A percentile compares a stretch with the other conserved stretches of the same genome.
These are phyloP conservation scores for Xestia sexstrigata DNA, from an alignment of 2,888 invertebrate genomes.

Conservation along the genomic window DNA sequence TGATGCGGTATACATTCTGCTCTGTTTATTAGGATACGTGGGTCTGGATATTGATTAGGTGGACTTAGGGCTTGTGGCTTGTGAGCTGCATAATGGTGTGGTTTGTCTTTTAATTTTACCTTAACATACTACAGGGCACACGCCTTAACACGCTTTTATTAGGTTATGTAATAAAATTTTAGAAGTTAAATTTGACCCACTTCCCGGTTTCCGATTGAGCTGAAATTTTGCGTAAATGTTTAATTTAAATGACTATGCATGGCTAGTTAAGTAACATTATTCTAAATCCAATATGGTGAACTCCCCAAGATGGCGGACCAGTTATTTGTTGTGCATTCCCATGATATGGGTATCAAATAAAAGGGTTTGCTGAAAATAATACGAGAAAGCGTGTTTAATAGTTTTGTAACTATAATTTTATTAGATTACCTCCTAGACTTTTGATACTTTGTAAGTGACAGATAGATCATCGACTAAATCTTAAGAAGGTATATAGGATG, in stretches of 20 bases:
- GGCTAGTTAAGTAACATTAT: neutral
- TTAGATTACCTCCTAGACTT: neutral
- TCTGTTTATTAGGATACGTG: slow-evolving; percentile 60
- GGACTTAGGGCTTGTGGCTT: slow-evolving; percentile 13
- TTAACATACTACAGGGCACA: no score
- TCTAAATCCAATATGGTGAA: neutral
- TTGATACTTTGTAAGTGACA: neutral
- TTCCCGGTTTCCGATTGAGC: neutral
- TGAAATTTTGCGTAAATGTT: neutral
- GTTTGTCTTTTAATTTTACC: neutral
- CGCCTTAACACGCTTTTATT: no score
- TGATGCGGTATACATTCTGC: slow-evolving; percentile 55
- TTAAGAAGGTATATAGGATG: neutral
- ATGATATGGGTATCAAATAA: neutral
- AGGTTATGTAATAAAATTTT: no score
- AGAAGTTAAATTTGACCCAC: neutral
- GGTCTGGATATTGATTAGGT: slow-evolving; percentile 51
- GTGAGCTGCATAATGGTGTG: slow-evolving; percentile 19
- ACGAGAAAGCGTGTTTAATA: neutral
- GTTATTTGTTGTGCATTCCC: neutral
- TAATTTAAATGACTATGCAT: neutral
- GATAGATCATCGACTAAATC: neutral
- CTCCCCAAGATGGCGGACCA: neutral
- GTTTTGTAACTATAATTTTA: no score
- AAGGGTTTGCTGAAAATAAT: neutral